phyloP scores from a whole-genome alignment of 1,140 invertebrate genomes.

The Drosophila watanabei region DNA sequence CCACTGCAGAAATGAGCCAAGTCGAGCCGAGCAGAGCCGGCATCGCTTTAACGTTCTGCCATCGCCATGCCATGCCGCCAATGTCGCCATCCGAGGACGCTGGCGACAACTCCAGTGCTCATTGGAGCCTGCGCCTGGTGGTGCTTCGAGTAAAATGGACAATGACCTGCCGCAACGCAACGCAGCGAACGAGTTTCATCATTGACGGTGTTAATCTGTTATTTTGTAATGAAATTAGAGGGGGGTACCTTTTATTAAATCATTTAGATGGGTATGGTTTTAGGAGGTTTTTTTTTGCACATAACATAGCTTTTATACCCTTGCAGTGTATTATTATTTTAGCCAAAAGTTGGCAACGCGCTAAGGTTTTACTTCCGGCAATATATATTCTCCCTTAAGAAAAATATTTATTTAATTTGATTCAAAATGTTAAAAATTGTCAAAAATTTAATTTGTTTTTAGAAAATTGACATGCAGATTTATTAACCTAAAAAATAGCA shows the following conservation, averaged over 20 bases:
- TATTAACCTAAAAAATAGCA: too few species aligned
- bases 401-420: too few species aligned
- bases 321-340: neutral
- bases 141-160: slow-evolving; percentile 26
- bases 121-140: slow-evolving; percentile 15
- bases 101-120: slow-evolving; percentile 36
- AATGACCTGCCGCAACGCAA: slow-evolving; percentile 41
- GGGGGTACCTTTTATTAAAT: slow-evolving; percentile 1
- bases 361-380: too few species aligned
- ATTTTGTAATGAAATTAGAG: slow-evolving; percentile 20
- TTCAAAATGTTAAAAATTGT: too few species aligned
- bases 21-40: slow-evolving; percentile 11
- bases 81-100: slow-evolving; percentile 21
- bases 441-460: too few species aligned
- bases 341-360: too few species aligned
- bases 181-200: slow-evolving; percentile 21
- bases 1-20: slow-evolving; percentile 33
- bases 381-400: too few species aligned
- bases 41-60: slow-evolving; percentile 37
- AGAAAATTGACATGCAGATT: too few species aligned
- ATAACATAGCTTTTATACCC: neutral
- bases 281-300: neutral
- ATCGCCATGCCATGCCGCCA: slow-evolving; percentile 28
- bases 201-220: slow-evolving; percentile 19
- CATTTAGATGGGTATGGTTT: neutral